Evolutionary conservation across 1,140 invertebrate genomes (phyloP).

Genomic region (Nasonia giraulti): DNA sequence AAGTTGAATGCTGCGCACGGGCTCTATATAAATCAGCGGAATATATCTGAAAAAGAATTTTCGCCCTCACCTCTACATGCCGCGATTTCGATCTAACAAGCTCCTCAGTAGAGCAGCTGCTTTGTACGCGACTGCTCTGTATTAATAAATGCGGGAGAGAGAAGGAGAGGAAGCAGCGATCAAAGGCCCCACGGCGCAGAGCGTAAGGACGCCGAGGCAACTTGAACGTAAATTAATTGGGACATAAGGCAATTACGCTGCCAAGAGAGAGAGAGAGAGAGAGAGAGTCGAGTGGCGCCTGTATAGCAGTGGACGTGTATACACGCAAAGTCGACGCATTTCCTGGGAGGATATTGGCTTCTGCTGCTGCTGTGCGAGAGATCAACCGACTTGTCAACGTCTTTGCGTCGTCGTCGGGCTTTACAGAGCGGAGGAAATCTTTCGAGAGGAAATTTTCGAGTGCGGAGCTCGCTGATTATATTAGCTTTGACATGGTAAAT

Average conservation of each 20-base stretch:
- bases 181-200: neutral
- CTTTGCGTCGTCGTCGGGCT: neutral
- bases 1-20: neutral
- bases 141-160: slow-evolving; percentile 40
- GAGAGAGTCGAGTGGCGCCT: neutral
- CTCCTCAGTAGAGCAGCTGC: neutral
- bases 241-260: slow-evolving; percentile 66
- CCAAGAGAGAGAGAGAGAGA: neutral
- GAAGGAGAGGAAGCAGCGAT: slow-evolving; percentile 53
- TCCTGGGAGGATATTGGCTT: neutral
- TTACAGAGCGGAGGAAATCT: too few species aligned
- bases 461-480: neutral
- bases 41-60: neutral
- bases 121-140: neutral
- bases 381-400: neutral
- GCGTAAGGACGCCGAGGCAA: slow-evolving; percentile 22
- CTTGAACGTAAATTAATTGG: slow-evolving; percentile 70
- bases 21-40: too few species aligned
- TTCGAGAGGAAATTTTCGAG: too few species aligned
- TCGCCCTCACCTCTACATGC: too few species aligned
- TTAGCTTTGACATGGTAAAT: slow-evolving; percentile 1
- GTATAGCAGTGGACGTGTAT: neutral
- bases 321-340: too few species aligned
- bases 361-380: neutral
- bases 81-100: neutral